Evolutionary conservation across 35 echinoderm and acorn worm genomes (phyloP).

Genomic region (Lytechinus variegatus): DNA sequence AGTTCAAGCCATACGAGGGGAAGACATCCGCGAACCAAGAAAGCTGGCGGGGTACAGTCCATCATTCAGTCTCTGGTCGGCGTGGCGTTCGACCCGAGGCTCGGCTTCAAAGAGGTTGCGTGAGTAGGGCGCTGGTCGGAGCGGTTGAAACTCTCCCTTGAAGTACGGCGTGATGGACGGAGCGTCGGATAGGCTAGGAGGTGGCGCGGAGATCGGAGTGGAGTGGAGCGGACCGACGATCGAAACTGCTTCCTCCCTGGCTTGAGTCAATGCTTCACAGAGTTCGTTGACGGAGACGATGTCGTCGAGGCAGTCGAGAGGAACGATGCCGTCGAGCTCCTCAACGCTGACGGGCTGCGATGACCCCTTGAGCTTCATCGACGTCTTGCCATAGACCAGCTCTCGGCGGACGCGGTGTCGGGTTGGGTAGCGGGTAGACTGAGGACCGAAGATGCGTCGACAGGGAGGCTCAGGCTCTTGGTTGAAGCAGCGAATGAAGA

Average conservation of each 20-base stretch:
- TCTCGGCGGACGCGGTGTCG: conserved; percentile 24
- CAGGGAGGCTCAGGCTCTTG: background rate
- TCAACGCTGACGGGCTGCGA: background rate
- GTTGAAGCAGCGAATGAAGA: background rate
- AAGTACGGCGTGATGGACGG: background rate
- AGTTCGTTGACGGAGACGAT: background rate
- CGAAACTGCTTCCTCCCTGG: background rate
- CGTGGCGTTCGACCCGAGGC: background rate
- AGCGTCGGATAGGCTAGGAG: background rate
- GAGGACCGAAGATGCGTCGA: background rate
- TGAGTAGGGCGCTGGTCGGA: background rate
- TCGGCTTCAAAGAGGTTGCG: background rate
- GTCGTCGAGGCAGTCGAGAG: background rate
- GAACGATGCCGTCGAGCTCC: conserved; percentile 39
- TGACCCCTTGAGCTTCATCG: background rate
- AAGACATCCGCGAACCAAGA: background rate
- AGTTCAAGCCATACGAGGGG: background rate
- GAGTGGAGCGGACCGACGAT: background rate
- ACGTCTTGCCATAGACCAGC: background rate
- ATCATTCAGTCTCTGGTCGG: background rate
- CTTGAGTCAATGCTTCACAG: background rate
- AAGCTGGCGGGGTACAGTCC: background rate
- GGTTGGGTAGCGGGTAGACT: background rate
- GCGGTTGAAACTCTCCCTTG: background rate
- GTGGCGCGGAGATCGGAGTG: background rate